Base-by-base conservation (phyloP, 2,888 invertebrate genomes). In the Achlya flavicornis region DNA sequence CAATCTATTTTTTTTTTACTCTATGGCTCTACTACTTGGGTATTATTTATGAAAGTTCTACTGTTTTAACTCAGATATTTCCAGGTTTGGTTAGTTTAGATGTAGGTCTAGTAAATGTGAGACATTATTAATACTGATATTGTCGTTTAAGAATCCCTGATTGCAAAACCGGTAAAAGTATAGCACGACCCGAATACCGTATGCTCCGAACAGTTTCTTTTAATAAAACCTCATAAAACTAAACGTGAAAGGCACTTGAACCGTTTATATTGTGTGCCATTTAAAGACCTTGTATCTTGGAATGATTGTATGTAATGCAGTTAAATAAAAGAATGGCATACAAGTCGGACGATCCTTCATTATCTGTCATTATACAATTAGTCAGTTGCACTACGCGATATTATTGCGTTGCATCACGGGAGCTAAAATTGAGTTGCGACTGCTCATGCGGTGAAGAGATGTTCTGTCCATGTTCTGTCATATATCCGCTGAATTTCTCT, bases 331-430 rank as follows among this genome's bases (percentile, higher is more conserved):
- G 53, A 53, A 19, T 53, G 19, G 8, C 19, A 53, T 14, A 46
- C 5, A 67, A 59, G 62, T 46, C n/a, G 3, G 46, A 14, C 41
- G 61, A 65, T 63, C 53, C 53, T 11, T 11, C 66, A 67, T 64
- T 66, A 64, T n/a, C 26, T 64, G 63, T 61, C 65, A 71, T 68
- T 71, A 68, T 58, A 63, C 66, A 71, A 69, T 69, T 72, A 70
- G 53, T 59, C 61, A 65, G 65, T 67, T 67, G 64, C 62, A 66
- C 61, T 63, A 65, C 46, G 58, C 33, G 32, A 43, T 26, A 26
- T 26, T 26, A n/a, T 14, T 33, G 38, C 33, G 10, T 0, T 5
- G 4, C 4, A 8, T 48, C 48, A 14, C 48, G 53, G 53, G 53
- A 53, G 10, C 19, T 14, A 16, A 16, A 6, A 43, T 43, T 14